Evolutionary conservation across 2,113 vertebrate genomes (phyloP).

Genomic region (Xenopus tropicalis): DNA sequence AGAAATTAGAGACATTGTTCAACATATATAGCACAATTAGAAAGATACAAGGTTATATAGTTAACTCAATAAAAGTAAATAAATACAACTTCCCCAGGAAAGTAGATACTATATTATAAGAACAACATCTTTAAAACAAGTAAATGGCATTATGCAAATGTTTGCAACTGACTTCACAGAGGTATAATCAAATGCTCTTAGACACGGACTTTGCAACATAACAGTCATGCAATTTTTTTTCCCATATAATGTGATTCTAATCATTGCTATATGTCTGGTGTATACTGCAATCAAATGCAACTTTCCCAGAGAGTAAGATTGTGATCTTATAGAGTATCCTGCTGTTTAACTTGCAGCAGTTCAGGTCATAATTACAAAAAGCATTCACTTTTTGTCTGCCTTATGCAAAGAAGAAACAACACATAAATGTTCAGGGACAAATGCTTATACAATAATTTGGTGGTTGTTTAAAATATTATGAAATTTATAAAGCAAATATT

Average conservation of each 20-base stretch:
- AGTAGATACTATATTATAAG: not conserved
- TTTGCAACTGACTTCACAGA: constrained; percentile 8
- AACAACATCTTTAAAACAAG: not conserved
- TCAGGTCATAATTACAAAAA: not conserved
- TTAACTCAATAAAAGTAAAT: no score
- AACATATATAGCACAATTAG: no score
- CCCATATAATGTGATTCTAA: constrained; percentile 6
- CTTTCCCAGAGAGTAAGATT: not conserved
- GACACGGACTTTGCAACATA: not conserved
- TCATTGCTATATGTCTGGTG: constrained; percentile 8
- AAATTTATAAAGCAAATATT: no score
- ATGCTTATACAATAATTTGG: no score
- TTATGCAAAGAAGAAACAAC: not conserved
- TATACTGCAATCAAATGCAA: constrained; percentile 2
- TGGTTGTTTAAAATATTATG: no score
- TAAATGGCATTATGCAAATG: constrained; percentile 5
- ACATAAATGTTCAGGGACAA: no score
- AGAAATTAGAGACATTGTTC: no score
- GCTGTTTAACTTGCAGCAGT: constrained; percentile 9
- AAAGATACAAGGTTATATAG: no score
- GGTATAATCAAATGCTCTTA: constrained; percentile 8
- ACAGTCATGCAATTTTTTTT: not conserved
- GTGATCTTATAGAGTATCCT: constrained; percentile 7
- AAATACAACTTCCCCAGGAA: not conserved
- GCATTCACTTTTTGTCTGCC: not conserved